Percentiles rank a stretch among this genome's conserved stretches.
These are phyloP conservation scores for Terrapene triunguis DNA, from an alignment of 2,113 vertebrate genomes.

Conservation along the genomic window DNA sequence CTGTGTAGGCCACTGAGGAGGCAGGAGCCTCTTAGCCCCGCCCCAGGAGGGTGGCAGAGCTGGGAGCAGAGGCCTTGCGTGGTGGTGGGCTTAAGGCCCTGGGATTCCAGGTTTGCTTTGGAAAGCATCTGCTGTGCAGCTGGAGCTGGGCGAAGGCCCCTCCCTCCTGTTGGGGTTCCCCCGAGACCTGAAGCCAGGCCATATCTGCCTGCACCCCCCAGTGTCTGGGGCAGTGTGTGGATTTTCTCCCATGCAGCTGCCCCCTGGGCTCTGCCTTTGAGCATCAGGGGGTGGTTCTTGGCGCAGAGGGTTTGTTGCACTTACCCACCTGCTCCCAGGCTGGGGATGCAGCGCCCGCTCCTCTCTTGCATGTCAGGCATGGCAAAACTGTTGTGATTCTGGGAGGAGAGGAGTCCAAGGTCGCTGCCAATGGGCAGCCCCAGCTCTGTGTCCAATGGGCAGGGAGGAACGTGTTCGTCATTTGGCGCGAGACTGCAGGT, in stretches of 20 bases:
- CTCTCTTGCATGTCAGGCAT: neutral
- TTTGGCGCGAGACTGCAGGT: neutral
- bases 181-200: neutral
- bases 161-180: neutral
- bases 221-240: neutral
- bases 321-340: too few relatives aligned
- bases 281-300: neutral
- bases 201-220: neutral
- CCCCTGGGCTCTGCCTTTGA: neutral
- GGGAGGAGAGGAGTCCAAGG: neutral
- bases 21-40: neutral
- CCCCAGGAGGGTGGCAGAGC: neutral
- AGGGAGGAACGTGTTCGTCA: neutral
- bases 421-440: neutral
- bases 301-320: neutral
- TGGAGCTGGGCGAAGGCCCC: neutral
- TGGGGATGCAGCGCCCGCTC: neutral
- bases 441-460: neutral
- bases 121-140: neutral
- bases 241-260: too few relatives aligned
- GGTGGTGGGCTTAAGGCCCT: rapidly evolving
- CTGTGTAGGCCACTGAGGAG: neutral
- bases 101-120: neutral
- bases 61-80: neutral
- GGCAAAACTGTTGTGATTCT: neutral